A percentile compares a stretch with the other conserved stretches of the same genome.
Conservation (phyloP, 2,888 invertebrate genomes). For the Clistopyga incitator region DNA sequence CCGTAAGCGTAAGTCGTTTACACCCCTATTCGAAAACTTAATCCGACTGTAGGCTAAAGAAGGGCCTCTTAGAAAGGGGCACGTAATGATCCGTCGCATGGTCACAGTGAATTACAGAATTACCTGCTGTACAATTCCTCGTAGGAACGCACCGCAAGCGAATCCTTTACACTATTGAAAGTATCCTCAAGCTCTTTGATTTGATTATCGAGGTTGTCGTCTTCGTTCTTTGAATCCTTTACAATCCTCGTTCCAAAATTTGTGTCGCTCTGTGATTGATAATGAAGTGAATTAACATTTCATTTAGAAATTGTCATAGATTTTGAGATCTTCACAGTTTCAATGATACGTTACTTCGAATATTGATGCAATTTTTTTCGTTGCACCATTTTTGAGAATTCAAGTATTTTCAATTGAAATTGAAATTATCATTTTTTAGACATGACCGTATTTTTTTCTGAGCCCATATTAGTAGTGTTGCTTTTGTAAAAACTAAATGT, state of each 20-base stretch:
- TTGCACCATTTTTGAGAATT: no score
- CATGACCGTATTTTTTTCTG: no score
- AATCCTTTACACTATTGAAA: slow-evolving; percentile 82
- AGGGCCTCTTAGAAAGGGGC: no score
- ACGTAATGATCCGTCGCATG: background rate
- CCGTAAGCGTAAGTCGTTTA: background rate
- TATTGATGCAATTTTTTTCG: no score
- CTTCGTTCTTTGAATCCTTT: slow-evolving; percentile 72
- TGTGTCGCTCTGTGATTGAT: slow-evolving; percentile 70
- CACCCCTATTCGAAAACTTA: background rate
- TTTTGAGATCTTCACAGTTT: no score
- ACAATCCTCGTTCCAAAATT: slow-evolving; percentile 57
- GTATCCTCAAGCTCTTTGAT: slow-evolving; percentile 81
- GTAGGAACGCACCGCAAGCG: slow-evolving; percentile 83
- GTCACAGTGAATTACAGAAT: background rate
- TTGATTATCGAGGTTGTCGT: slow-evolving; percentile 78
- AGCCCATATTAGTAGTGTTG: no score
- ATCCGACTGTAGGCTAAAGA: background rate
- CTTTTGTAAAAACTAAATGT: no score
- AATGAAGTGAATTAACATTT: background rate
- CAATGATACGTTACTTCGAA: no score
- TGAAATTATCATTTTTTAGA: no score
- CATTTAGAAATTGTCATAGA: no score
- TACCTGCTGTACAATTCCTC: slow-evolving; percentile 84
- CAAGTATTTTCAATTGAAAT: no score